Percentiles rank a stretch among this genome's conserved stretches.
These are phyloP conservation scores for Julus scanicus DNA, from an alignment of 2,888 invertebrate species.

Conservation along the genomic window DNA sequence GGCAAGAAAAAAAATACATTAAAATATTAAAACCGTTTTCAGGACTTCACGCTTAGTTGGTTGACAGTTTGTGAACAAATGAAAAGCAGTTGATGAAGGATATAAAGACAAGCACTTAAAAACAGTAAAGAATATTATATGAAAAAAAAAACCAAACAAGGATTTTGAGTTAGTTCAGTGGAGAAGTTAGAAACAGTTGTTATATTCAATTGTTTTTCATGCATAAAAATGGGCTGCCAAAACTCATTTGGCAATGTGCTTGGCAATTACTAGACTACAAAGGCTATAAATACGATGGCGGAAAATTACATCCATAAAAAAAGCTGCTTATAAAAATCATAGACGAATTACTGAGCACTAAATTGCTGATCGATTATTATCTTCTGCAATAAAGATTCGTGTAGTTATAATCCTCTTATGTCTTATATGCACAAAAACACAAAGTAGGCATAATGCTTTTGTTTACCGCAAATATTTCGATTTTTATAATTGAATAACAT, in stretches of 20 bases:
- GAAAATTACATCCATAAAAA: not conserved
- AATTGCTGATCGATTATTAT: constrained; percentile 34
- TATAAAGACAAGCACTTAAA: not conserved
- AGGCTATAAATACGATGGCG: not conserved
- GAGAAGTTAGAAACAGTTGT: too few species aligned
- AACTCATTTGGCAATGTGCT: not conserved
- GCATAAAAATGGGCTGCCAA: constrained; percentile 16
- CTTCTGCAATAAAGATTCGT: not conserved
- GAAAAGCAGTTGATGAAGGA: not conserved
- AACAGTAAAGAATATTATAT: not conserved
- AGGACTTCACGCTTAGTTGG: not conserved
- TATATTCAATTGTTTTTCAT: constrained; percentile 17
- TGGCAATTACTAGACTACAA: not conserved
- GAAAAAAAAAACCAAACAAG: not conserved
- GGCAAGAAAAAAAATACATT: not conserved
- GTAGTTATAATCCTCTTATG: not conserved
- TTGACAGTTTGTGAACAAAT: not conserved
- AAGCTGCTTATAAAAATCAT: constrained; percentile 11
- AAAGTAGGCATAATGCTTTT: not conserved
- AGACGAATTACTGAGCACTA: not conserved
- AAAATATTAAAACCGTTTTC: constrained; percentile 5
- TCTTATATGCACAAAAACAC: not conserved
- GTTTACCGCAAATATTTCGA: not conserved
- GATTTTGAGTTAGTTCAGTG: too few species aligned
- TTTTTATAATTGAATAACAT: not conserved